Evolutionary conservation across 2,888 invertebrate genomes (phyloP).

Genomic region (Globia sparganii): DNA sequence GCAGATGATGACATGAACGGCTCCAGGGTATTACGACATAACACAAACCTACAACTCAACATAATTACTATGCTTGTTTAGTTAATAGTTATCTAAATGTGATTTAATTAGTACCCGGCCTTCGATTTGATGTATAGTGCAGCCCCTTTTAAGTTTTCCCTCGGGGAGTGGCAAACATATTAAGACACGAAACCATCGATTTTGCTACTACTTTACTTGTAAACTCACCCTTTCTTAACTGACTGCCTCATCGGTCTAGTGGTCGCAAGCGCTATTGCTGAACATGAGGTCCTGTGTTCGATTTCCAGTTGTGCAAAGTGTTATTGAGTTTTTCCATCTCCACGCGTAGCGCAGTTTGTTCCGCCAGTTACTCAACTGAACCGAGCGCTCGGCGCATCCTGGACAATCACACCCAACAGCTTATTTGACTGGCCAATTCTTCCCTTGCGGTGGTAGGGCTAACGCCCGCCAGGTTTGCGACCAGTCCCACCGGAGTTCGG

Average conservation of each 20-base stretch:
- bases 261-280: background rate
- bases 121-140: slow-evolving; percentile 13
- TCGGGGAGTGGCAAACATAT: background rate
- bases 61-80: background rate
- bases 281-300: background rate
- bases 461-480: no score
- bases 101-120: slow-evolving; percentile 25
- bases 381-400: no score
- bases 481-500: no score
- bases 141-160: background rate
- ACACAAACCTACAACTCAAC: background rate
- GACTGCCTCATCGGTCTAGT: background rate
- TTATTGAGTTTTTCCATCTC: background rate
- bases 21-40: background rate
- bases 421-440: no score
- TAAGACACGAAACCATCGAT: slow-evolving; percentile 24
- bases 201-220: background rate
- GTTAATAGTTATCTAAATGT: slow-evolving; percentile 9
- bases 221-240: background rate
- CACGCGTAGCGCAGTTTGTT: no score
- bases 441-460: no score
- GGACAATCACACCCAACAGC: no score
- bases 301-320: background rate
- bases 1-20: background rate
- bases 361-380: no score